These are phyloP conservation scores for Jordanella pulchra DNA, from an alignment of 2,797 vertebrate species.

Conservation along the genomic window DNA sequence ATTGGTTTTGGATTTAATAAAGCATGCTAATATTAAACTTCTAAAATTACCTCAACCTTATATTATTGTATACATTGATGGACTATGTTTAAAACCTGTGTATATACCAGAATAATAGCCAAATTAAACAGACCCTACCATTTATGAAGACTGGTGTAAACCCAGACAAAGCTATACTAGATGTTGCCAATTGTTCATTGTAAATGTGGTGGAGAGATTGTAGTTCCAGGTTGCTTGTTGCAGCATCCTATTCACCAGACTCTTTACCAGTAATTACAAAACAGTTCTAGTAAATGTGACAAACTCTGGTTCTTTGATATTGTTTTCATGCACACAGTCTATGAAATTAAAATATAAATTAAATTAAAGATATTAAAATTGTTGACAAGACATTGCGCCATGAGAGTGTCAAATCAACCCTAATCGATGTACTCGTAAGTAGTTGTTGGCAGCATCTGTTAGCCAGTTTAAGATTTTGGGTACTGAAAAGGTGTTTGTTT, in stretches of 20 bases:
- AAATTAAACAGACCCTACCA: neutral
- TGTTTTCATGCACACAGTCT: neutral
- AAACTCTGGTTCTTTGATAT: neutral
- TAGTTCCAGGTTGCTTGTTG: neutral
- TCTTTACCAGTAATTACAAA: neutral
- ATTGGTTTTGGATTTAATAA: neutral
- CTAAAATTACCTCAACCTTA: neutral
- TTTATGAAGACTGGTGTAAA: neutral
- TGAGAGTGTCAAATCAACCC: neutral
- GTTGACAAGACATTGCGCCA: neutral
- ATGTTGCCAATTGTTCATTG: neutral
- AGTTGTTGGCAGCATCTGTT: constrained; percentile 7
- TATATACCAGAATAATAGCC: neutral
- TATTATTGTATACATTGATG: neutral
- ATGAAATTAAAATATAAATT: too few species aligned
- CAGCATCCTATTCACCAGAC: neutral
- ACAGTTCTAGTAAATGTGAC: neutral
- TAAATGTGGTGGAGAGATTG: neutral
- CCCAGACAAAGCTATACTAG: neutral
- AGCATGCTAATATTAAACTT: neutral
- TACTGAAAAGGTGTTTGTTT: neutral
- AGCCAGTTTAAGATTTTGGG: neutral
- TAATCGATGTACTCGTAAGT: neutral
- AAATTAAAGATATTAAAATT: neutral
- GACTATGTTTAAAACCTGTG: neutral